Evolutionary conservation across 2,888 invertebrate genomes (phyloP).

Genomic region (Ochropacha duplaris): DNA sequence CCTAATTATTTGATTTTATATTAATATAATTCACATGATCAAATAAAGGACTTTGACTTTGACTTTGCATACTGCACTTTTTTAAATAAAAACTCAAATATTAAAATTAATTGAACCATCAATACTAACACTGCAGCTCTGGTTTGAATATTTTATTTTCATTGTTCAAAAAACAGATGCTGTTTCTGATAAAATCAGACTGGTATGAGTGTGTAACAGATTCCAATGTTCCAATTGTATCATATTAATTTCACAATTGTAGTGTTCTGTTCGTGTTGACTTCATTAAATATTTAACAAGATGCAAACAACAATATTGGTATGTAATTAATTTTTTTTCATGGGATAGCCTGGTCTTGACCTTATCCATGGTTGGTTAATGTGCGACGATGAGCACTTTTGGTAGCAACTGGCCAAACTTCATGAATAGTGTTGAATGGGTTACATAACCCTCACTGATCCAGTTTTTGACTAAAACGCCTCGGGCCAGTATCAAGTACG

Average conservation of each 20-base stretch:
- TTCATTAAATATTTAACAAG: neutral
- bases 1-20: too few species aligned
- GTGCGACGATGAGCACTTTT: neutral
- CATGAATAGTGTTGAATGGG: slow-evolving; percentile 19
- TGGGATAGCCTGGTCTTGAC: neutral
- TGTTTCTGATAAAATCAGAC: neutral
- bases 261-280: neutral
- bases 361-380: neutral
- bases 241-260: neutral
- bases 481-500: slow-evolving; percentile 16
- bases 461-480: slow-evolving; percentile 41
- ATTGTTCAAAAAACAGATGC: slow-evolving; percentile 6
- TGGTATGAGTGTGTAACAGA: neutral
- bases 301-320: neutral
- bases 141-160: neutral
- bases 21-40: too few species aligned
- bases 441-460: slow-evolving; percentile 40
- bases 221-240: neutral
- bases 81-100: neutral
- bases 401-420: slow-evolving; percentile 4
- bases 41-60: too few species aligned
- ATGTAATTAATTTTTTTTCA: neutral
- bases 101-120: neutral
- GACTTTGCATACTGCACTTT: too few species aligned
- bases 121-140: too few species aligned